Evolutionary conservation across 2,888 invertebrate species (phyloP).

Genomic region (Dyspetes luteomarginatus): DNA sequence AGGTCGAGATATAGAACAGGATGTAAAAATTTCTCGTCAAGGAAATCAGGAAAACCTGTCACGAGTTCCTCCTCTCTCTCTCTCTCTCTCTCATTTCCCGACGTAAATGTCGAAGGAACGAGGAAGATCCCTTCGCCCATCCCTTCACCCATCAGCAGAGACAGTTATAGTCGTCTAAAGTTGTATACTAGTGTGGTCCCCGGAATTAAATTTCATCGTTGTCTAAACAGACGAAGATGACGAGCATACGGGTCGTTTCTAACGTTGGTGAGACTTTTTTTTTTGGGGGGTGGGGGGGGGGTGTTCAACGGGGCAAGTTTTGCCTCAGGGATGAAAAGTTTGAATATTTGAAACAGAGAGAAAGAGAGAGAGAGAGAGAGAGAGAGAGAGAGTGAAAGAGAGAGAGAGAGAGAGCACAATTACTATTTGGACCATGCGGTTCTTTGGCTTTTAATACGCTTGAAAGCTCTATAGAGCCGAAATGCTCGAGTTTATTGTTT

Average conservation of each 20-base stretch:
- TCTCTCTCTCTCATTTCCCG: background rate
- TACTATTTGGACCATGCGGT: background rate
- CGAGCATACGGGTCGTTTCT: slow-evolving; percentile 31
- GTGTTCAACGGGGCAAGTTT: background rate
- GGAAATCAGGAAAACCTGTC: slow-evolving; percentile 42
- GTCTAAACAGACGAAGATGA: slow-evolving; percentile 71
- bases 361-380: background rate
- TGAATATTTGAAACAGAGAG: background rate
- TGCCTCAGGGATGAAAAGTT: background rate
- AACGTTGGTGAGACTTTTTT: slow-evolving; percentile 30
- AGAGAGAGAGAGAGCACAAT: slow-evolving; percentile 3
- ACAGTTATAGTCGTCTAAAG: slow-evolving; percentile 1
- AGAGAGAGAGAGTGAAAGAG: background rate
- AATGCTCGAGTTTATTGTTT: slow-evolving; percentile 77
- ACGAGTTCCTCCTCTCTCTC: background rate
- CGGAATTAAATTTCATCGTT: slow-evolving; percentile 78
- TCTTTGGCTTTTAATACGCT: slow-evolving; percentile 15
- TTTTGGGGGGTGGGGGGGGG: too few relatives aligned
- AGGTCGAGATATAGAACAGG: background rate
- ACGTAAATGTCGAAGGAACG: slow-evolving; percentile 16
- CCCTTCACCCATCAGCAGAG: background rate
- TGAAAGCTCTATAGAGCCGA: slow-evolving; percentile 19
- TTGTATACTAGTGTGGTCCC: slow-evolving; percentile 46
- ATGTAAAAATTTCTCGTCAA: slow-evolving; percentile 13
- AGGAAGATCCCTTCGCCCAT: slow-evolving; percentile 25